These are phyloP conservation scores for Gallinago solitaria DNA, from an alignment of 2,797 vertebrate species.

Conservation along the genomic window DNA sequence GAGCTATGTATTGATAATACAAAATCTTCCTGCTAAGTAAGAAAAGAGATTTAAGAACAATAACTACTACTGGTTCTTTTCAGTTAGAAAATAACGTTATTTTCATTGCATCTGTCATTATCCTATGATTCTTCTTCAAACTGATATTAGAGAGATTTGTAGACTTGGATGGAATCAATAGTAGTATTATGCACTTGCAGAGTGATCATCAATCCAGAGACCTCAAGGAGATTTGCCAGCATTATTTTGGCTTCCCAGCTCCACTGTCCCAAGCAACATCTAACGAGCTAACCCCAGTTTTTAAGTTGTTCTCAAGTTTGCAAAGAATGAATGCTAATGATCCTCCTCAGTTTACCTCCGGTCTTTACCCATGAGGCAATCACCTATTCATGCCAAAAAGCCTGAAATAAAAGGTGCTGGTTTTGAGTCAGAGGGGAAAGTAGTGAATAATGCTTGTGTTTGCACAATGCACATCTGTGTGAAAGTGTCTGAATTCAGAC, in stretches of 20 bases:
- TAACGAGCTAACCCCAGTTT: neutral
- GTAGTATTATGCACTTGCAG: neutral
- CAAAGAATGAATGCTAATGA: neutral
- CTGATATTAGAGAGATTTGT: neutral
- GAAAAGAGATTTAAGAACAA: neutral
- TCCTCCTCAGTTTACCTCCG: neutral
- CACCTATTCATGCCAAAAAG: neutral
- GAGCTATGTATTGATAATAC: neutral
- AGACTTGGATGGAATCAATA: neutral
- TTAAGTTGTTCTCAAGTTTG: neutral
- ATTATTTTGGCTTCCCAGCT: neutral
- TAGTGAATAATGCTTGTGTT: neutral
- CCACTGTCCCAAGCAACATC: neutral
- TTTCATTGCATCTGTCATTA: conserved; percentile 2
- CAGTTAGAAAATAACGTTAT: neutral
- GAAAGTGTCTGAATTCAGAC: neutral
- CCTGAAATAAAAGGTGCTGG: neutral
- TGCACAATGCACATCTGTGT: neutral
- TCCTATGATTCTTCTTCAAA: neutral
- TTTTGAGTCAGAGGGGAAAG: neutral
- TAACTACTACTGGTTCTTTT: neutral
- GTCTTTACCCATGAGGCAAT: neutral
- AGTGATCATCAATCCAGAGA: neutral
- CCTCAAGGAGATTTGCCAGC: neutral
- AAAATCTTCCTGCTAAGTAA: neutral